Conservation (phyloP, 2,113 vertebrate species). For the Hylia prasina region DNA sequence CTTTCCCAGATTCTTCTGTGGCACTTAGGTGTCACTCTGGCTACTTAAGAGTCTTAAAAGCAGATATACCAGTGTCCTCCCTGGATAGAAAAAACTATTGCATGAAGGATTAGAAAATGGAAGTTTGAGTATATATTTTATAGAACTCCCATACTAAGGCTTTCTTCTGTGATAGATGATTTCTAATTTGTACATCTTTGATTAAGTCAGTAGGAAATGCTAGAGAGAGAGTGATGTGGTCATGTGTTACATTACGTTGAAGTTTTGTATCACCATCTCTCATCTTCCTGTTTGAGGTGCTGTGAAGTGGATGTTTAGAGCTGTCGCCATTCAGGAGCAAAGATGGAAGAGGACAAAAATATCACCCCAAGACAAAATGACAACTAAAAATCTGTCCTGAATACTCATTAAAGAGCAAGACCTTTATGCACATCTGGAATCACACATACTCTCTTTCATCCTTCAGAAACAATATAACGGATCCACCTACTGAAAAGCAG, state of each 20-base stretch:
- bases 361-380: background rate
- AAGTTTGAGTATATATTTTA: background rate
- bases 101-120: background rate
- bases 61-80: background rate
- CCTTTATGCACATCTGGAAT: background rate
- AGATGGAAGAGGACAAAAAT: background rate
- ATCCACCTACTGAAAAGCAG: background rate
- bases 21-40: background rate
- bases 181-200: background rate
- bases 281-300: background rate
- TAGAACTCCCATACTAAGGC: background rate
- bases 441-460: background rate
- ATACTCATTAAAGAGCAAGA: background rate
- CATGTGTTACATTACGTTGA: background rate
- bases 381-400: background rate
- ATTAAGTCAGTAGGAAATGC: background rate
- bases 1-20: background rate
- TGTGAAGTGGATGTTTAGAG: background rate
- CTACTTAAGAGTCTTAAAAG: background rate
- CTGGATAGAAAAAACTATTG: background rate
- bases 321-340: background rate
- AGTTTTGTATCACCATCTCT: background rate
- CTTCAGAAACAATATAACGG: background rate
- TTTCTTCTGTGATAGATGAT: background rate
- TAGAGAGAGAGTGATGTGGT: background rate